These are phyloP conservation scores for Intellagama lesueurii DNA, from an alignment of 2,797 vertebrate species.

Conservation along the genomic window DNA sequence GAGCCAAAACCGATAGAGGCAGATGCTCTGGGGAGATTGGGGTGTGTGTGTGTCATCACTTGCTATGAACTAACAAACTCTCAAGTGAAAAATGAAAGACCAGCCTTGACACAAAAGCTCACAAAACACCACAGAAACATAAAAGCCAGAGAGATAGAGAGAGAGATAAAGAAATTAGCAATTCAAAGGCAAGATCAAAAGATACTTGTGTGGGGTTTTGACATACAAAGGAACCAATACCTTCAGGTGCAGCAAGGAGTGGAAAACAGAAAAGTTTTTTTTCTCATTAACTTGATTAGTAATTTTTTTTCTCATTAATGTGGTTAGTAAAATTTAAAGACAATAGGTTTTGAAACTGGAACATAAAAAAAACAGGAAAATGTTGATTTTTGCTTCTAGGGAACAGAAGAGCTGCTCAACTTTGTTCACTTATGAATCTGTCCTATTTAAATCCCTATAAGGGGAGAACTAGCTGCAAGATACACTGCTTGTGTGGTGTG, in stretches of 20 bases:
- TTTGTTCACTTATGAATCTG: neutral
- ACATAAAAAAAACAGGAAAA: neutral
- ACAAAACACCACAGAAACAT: neutral
- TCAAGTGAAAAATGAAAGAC: constrained; percentile 33
- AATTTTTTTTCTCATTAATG: neutral
- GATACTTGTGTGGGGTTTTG: constrained; percentile 2
- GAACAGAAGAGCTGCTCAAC: neutral
- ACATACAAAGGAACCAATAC: neutral
- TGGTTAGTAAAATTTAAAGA: neutral
- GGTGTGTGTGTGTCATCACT: neutral
- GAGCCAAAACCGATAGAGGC: neutral
- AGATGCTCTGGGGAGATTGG: neutral
- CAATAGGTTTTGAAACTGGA: neutral
- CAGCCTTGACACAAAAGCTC: constrained; percentile 7
- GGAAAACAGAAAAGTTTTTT: neutral
- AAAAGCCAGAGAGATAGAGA: constrained; percentile 13
- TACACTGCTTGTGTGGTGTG: neutral
- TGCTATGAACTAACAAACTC: constrained; percentile 12
- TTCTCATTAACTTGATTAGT: neutral
- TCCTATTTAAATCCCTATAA: neutral
- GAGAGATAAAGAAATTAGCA: constrained; percentile 7
- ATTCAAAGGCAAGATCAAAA: constrained; percentile 24
- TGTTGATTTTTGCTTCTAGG: neutral
- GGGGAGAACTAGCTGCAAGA: neutral
- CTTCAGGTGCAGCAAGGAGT: constrained; percentile 8